Evolutionary conservation across 2,113 vertebrate species (phyloP), one percentile per base, ranked within the genome.

Genomic region (Larimichthys crocea): DNA sequence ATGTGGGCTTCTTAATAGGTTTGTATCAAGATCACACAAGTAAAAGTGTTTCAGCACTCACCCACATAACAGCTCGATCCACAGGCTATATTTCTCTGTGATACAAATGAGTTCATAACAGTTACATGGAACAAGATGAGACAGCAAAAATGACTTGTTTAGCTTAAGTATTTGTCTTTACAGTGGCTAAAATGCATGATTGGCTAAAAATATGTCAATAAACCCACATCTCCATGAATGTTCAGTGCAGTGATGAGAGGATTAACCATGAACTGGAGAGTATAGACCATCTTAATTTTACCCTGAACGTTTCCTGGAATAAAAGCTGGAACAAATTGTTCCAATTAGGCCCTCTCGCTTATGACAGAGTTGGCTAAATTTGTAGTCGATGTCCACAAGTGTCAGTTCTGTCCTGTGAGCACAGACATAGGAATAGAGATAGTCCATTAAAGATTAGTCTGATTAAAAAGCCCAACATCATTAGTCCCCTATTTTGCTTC

Each of bases 311-410:
- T 67, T 66, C 74, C 57, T 66, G 55, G 20, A 89, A 87, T 69
- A 80, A 83, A 87, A 87, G 40, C 15, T 35, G 44, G 77, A 52
- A 66, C 31, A 86, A 91, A 91, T 91, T 79, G 85, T 89, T 78
- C 68, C 83, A 86, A 79, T 89, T 88, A 85, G 74, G 16, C 16
- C 48, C 31, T 10, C 46, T 85, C 56, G 17, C 66, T 89, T 68
- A 63, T 50, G 76, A 81, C 40, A 16, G 57, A 53, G 71, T 22
- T 73, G 66, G 65, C 75, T 63, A 56, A 88, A 85, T 83, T 74
- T 70, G 75, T 66, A 66, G 80, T 55, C 35, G 12, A 61, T 76
- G 65, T 89, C 74, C 71, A 83, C 50, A 61, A 82, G 71, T 84
- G 66, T 86, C 73, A 55, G 48, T 16, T 68, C 29, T 79, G 70